Percentiles rank a stretch among this genome's conserved stretches.
phyloP scores from a whole-genome alignment of 2,888 invertebrate genomes.

The Philhelius pedissequus region DNA sequence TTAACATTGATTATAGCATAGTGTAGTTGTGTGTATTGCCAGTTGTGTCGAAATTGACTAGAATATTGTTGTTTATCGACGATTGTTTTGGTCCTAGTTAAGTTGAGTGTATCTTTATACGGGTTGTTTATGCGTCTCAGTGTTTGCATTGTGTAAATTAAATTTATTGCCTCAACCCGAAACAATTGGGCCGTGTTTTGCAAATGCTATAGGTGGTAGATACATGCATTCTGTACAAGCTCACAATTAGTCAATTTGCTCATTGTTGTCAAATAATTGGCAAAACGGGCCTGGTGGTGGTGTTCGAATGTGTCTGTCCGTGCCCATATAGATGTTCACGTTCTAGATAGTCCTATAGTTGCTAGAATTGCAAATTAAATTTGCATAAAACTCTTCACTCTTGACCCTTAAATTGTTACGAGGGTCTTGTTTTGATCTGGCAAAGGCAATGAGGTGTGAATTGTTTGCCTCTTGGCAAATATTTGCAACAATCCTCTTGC shows the following conservation, averaged over 20 bases:
- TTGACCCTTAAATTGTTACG: slow-evolving; percentile 38
- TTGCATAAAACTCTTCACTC: slow-evolving; percentile 51
- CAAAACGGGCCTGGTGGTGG: slow-evolving; percentile 11
- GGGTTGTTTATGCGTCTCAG: slow-evolving; percentile 11
- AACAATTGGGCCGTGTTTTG: slow-evolving; percentile 41
- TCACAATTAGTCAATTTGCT: slow-evolving; percentile 63
- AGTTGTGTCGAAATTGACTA: not conserved
- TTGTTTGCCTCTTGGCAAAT: slow-evolving; percentile 29
- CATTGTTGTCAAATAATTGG: slow-evolving; percentile 62
- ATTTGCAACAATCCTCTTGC: not conserved
- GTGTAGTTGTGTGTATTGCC: not conserved
- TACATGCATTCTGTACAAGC: slow-evolving; percentile 45
- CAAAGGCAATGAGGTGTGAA: slow-evolving; percentile 23
- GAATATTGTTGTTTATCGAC: slow-evolving; percentile 5
- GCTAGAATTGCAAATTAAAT: slow-evolving; percentile 24
- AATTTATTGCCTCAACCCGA: slow-evolving; percentile 37
- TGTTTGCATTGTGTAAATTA: slow-evolving; percentile 54
- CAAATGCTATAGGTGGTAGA: slow-evolving; percentile 17
- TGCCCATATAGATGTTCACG: not conserved
- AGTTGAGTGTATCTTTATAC: not conserved
- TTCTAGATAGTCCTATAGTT: not conserved
- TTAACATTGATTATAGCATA: not conserved
- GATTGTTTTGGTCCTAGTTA: slow-evolving; percentile 6
- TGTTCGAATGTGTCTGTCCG: not conserved
- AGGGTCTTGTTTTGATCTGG: slow-evolving; percentile 17